Base-by-base conservation (phyloP, 2,113 vertebrate species). In the Penelope pileata region DNA sequence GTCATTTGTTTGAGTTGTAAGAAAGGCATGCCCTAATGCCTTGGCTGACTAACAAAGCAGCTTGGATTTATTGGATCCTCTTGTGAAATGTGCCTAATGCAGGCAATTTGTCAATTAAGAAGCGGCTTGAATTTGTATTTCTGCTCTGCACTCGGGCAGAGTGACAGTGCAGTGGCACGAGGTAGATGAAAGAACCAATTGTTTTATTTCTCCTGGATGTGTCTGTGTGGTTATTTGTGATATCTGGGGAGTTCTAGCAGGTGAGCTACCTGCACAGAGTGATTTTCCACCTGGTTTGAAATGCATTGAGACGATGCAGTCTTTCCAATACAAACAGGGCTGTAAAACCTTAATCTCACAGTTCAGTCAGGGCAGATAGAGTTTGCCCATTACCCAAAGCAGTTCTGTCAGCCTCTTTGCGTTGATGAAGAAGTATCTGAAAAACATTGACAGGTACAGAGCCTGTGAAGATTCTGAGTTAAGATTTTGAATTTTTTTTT, bases 41-140 rank as follows among this genome's bases (percentile, higher is more conserved):
- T 94, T 94, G 83, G 85, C 93, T 67, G 68, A 78, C 76, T 86
- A 83, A 94, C 79, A 93, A 91, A 95, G 48, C 76, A 91, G 51
- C 68, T 88, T 75, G 90, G 62, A 94, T 95, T 91, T 97, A 94
- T 95, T 88, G 68, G 86, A 67, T 82, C 60, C 58, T 96, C 53
- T 48, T 79, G 60, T 84, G 90, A 93, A 94, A 90, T 83, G 76
- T 93, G 72, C 79, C 76, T 96, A 95, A 93, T 94, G 90, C 76
- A 95, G 59, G 83, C 58, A 70, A 80, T 91, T 89, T 94, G 86
- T 94, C 88, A 93, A 87, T 96, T 95, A 95, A 88, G 79, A 72
- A 92, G 50, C 77, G 68, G 74, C 89, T 81, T 67, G 62, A 87
- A 85, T 93, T 90, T 80, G 56, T 86, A 50, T 79, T 91, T 96